Base-by-base conservation (phyloP, 1,140 invertebrate species). In the Cydia splendana region DNA sequence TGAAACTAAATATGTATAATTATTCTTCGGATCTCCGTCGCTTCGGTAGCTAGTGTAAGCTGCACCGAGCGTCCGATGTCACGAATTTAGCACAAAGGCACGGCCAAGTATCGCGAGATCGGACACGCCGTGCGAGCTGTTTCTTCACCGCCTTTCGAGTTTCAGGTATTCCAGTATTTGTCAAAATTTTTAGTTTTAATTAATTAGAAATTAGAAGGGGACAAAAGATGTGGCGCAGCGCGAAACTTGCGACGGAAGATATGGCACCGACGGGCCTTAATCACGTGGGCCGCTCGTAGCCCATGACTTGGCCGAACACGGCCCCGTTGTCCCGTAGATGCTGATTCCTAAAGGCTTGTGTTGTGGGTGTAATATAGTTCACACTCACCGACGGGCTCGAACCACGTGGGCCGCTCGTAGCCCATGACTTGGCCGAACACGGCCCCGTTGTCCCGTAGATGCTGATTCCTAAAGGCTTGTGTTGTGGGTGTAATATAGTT, bases 371-470 rank as follows among this genome's bases (percentile, higher is more conserved):
- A 4, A n/a, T 48, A 15, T 4, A 2, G 45, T 48, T 13, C 12
- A 48, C 42, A 38, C 12, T 45, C 87, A 96, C 95, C 95, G 65
- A 94, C 91, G 74, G 94, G 85, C 78, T 97, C 95, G 93, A 99
- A 99, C 95, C 97, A 99, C 51, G 97, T 96, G 0, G 99, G 98
- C 81, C 99, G 94, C 91, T 99, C 99, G 90, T 99, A 99, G 1
- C 98, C 99, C 98, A 99, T 99, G 34, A 98, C 98, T 92, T 99
- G 98, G 9, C 98, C 98, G 94, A 99, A 99, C 12, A 99, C 96
- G n/a, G 98, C 99, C 0, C 99, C 99, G 45, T 96, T 97, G 87
- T 97, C 96, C 87, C 97, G 95, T 1, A 99, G 92, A 30, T 30
- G 30, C 2, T 4, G 30, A 30, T 2, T 2, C 4, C 30, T 30